A percentile compares a stretch with the other conserved stretches of the same genome.
phyloP scores from a whole-genome alignment of 1,140 invertebrate species.

The Apis cerana region DNA sequence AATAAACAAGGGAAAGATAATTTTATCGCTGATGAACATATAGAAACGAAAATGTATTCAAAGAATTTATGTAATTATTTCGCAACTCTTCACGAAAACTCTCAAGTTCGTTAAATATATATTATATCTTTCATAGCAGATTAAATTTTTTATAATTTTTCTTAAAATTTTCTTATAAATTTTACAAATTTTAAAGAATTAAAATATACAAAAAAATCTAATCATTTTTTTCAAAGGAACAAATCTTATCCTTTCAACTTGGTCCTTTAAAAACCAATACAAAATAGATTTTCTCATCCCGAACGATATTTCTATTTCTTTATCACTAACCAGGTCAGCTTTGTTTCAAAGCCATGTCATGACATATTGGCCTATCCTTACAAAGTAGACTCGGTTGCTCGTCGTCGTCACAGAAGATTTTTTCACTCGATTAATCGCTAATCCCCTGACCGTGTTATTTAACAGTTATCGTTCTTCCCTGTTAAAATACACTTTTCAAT shows the following conservation, averaged over 20 bases:
- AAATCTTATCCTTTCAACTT: neutral
- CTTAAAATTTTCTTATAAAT: neutral
- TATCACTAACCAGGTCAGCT: neutral
- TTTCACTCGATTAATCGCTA: slow-evolving; percentile 24
- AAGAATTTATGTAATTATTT: too few species aligned
- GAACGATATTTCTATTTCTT: too few species aligned
- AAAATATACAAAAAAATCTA: neutral
- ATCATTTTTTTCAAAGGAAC: neutral
- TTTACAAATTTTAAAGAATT: neutral
- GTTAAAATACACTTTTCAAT: neutral
- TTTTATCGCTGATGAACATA: too few species aligned
- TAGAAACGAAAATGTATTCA: too few species aligned
- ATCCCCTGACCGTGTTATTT: slow-evolving; percentile 18
- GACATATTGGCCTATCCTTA: neutral
- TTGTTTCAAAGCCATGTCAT: neutral
- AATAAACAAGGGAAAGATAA: too few species aligned
- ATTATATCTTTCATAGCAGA: neutral
- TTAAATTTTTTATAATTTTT: too few species aligned
- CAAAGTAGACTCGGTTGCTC: neutral
- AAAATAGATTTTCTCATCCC: too few species aligned
- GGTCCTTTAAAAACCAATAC: too few species aligned
- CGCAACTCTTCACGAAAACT: too few species aligned
- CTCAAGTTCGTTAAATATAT: neutral
- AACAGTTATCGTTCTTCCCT: slow-evolving; percentile 13
- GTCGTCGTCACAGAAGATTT: neutral